Conservation (phyloP, 1,140 invertebrate species). For the Tribolium madens region DNA sequence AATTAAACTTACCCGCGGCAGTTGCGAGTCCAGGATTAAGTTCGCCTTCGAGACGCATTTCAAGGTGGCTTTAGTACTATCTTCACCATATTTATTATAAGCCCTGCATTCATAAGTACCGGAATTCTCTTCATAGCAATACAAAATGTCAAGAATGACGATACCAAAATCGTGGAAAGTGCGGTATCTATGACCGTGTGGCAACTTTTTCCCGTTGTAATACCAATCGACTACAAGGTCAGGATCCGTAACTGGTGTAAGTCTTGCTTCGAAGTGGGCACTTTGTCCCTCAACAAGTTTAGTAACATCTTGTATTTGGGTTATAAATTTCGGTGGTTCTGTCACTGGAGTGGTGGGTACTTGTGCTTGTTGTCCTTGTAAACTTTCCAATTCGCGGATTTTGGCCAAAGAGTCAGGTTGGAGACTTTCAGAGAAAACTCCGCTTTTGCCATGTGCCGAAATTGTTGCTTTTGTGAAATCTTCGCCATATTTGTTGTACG, state of each 20-base stretch:
- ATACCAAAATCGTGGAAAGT: slow-evolving; percentile 98
- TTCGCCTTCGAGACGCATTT: slow-evolving; percentile 91
- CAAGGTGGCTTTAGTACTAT: slow-evolving; percentile 86
- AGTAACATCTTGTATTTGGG: slow-evolving; percentile 85
- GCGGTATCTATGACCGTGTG: slow-evolving; percentile 92
- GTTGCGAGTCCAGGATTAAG: slow-evolving; percentile 94
- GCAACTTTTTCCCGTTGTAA: slow-evolving; percentile 92
- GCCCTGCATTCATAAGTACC: slow-evolving; percentile 94
- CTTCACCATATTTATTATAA: slow-evolving; percentile 91
- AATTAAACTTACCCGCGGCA: slow-evolving; percentile 78
- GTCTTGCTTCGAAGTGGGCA: slow-evolving; percentile 92
- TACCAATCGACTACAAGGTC: slow-evolving; percentile 95
- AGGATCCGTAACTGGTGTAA: slow-evolving; percentile 92
- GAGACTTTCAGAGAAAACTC: slow-evolving; percentile 92
- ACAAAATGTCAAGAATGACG: slow-evolving; percentile 95
- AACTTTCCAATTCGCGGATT: slow-evolving; percentile 89
- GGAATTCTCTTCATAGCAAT: slow-evolving; percentile 97
- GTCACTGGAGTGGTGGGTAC: slow-evolving; percentile 75
- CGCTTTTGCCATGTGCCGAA: slow-evolving; percentile 85
- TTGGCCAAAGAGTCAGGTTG: slow-evolving; percentile 93
- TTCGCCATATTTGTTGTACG: slow-evolving; percentile 91
- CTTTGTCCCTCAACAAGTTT: slow-evolving; percentile 92
- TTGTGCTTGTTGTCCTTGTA: slow-evolving; percentile 73
- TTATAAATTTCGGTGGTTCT: slow-evolving; percentile 91
- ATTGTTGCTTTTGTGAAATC: slow-evolving; percentile 88